Conservation (phyloP, 2,888 invertebrate genomes). For the Cheilosia soror region DNA sequence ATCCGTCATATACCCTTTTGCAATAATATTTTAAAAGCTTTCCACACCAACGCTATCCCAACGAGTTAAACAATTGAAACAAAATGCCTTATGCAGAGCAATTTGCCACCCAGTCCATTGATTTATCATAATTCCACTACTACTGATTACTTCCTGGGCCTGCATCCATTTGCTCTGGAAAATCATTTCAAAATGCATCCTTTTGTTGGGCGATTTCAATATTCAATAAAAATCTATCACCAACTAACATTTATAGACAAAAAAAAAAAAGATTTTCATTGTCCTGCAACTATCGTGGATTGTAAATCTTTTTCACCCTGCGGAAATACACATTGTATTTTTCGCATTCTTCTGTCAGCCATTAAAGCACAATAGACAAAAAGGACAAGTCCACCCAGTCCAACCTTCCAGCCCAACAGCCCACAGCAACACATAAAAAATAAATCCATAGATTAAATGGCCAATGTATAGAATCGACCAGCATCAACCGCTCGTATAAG, state of each 20-base stretch:
- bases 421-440: conserved; percentile 33
- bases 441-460: conserved; percentile 60
- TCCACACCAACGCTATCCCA: not conserved
- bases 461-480: conserved; percentile 65
- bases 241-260: conserved; percentile 18
- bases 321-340: conserved; percentile 43
- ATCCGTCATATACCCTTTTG: not conserved
- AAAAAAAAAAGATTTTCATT: conserved; percentile 36
- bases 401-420: conserved; percentile 24
- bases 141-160: conserved; percentile 14
- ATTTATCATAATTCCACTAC: not conserved
- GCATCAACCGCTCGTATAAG: conserved; percentile 57
- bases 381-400: conserved; percentile 19
- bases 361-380: conserved; percentile 29
- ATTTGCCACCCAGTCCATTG: not conserved
- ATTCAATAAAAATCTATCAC: conserved; percentile 52
- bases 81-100: not conserved
- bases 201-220: conserved; percentile 34
- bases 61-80: not conserved
- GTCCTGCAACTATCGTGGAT: conserved; percentile 32
- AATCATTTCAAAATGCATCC: conserved; percentile 7
- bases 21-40: not conserved
- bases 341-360: conserved; percentile 16
- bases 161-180: not conserved
- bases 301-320: conserved; percentile 44